Percentiles rank a stretch among this genome's conserved stretches.
Conservation (phyloP, 1,140 invertebrate species). For the Drosophila hydei region DNA sequence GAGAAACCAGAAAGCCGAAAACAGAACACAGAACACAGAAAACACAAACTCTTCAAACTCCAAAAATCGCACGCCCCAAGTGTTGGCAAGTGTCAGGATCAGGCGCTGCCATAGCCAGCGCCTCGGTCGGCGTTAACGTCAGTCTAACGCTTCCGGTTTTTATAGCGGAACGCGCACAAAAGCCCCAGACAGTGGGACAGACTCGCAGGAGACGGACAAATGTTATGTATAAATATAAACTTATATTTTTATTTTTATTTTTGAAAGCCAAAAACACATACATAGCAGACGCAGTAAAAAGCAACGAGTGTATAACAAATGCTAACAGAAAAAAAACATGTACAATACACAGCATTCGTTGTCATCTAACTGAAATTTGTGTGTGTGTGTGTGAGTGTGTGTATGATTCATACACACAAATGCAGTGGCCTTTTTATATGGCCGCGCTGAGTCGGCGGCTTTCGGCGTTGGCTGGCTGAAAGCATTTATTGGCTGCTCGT, state of each 20-base stretch:
- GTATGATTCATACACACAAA: conserved; percentile 67
- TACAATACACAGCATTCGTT: conserved; percentile 61
- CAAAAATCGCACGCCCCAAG: conserved; percentile 65
- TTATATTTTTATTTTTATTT: conserved; percentile 82
- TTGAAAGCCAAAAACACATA: conserved; percentile 52
- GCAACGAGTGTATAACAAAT: conserved; percentile 53
- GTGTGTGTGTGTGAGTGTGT: conserved; percentile 28
- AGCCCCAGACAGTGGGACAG: conserved; percentile 25
- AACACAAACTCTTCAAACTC: conserved; percentile 52
- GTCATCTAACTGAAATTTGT: conserved; percentile 44
- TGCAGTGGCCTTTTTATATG: conserved; percentile 73
- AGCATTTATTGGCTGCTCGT: conserved; percentile 82
- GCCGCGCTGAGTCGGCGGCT: conserved; percentile 51
- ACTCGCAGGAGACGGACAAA: conserved; percentile 52
- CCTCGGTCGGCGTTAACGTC: conserved; percentile 35
- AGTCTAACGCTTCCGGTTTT: conserved; percentile 74
- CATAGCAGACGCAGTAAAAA: conserved; percentile 36
- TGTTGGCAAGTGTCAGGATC: conserved; percentile 81
- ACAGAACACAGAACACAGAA: conserved; percentile 25
- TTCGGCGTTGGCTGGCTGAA: conserved; percentile 62
- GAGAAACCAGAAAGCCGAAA: conserved; percentile 42
- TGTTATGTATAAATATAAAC: conserved; percentile 81
- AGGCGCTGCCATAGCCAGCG: conserved; percentile 44
- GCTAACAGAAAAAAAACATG: conserved; percentile 49
- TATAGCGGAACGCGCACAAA: conserved; percentile 52